Base-by-base conservation (phyloP, 2,888 invertebrate species). In the Stegana nigrithorax region DNA sequence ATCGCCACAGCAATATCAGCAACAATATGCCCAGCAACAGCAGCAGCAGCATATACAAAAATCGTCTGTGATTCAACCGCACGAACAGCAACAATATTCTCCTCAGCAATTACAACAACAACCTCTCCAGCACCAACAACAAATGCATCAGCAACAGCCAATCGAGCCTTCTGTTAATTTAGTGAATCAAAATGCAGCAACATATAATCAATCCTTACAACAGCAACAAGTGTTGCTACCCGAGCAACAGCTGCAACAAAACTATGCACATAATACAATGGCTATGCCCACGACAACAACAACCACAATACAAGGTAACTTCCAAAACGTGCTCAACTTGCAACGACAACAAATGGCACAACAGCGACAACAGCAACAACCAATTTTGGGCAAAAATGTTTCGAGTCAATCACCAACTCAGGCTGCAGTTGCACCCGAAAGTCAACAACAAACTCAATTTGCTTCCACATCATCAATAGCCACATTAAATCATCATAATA, bases 391-490 rank as follows among this genome's bases (percentile, higher is more conserved):
- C 64, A 78, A 76, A 71, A 68, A 76, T 66, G 44, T 81, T 63
- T 69, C 76, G 67, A 77, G 76, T 10, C 88, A 89, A 67, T 89
- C 90, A 44, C 89, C 90, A 63, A 90, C 89, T 21, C 90, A 90
- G 84, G 90, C 89, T 19, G 89, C 89, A 72, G 88, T 89, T 62
- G 89, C 90, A 36, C 89, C 90, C 8, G 56, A n/a, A n/a, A n/a
- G n/a, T n/a, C n/a, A n/a, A n/a, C 73, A 21, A 72, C 69, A 39
- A 6, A 5, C 4, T 29, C 53, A 53, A 29, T 10, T 27, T 26
- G 53, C 53, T 10, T 53, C 53, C 10, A 53, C 53, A 7, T 53
- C 32, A 53, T 19, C 59, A 45, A 36, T 62, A 36, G 50, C 26
- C 27, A 36, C 23, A 14, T 39, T 25, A 8, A 60, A 47, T 91